Percentiles rank a stretch among this genome's conserved stretches.
Evolutionary conservation across 1,140 invertebrate genomes (phyloP).

Genomic region (Tribolium castaneum): DNA sequence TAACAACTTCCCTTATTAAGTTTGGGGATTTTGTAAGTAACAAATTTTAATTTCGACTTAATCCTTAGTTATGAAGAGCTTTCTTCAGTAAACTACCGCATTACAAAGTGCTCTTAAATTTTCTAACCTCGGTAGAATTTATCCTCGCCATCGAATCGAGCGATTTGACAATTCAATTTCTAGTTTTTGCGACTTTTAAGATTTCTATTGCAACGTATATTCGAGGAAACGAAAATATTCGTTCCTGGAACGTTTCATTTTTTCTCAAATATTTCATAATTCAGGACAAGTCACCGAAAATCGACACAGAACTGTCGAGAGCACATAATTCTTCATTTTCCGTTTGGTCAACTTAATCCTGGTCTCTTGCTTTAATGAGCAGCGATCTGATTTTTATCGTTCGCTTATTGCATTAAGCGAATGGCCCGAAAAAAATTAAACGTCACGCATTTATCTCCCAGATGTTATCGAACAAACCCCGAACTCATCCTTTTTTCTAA

Average conservation of each 20-base stretch:
- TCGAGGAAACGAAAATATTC: too few relatives aligned
- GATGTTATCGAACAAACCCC: not conserved
- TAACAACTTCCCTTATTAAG: too few relatives aligned
- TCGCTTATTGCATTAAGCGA: not conserved
- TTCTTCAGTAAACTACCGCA: not conserved
- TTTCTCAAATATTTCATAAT: not conserved
- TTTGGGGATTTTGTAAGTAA: too few relatives aligned
- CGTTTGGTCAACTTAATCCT: not conserved
- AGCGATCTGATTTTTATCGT: slow-evolving; percentile 8
- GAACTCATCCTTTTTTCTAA: not conserved
- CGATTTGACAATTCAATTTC: not conserved
- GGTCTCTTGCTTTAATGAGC: not conserved
- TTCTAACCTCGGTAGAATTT: not conserved
- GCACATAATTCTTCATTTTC: not conserved
- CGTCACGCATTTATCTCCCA: not conserved
- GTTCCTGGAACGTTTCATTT: not conserved
- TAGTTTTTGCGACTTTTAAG: not conserved
- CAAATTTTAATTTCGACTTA: too few relatives aligned
- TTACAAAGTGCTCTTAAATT: not conserved
- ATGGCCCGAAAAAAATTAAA: slow-evolving; percentile 1
- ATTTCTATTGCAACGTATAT: not conserved
- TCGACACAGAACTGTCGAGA: not conserved
- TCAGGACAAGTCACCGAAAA: not conserved
- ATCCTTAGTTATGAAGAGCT: too few relatives aligned
- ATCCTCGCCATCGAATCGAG: not conserved